These are phyloP conservation scores for Agelaius tricolor DNA, from an alignment of 2,113 vertebrate species.

Conservation along the genomic window DNA sequence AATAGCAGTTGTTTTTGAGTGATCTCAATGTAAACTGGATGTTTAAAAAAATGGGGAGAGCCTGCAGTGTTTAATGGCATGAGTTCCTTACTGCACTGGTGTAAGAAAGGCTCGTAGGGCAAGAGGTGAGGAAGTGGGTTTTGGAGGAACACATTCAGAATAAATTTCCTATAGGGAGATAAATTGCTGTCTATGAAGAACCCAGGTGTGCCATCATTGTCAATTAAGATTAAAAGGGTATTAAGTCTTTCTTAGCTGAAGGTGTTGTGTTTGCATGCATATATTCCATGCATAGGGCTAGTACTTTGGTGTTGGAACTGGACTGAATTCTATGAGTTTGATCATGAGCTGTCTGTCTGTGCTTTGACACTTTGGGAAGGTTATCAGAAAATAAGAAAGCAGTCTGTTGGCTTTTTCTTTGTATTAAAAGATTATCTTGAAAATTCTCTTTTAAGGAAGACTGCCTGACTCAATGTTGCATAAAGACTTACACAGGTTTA, in stretches of 20 bases:
- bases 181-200: not conserved
- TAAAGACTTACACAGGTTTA: not conserved
- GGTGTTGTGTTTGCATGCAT: not conserved
- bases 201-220: fast-evolving
- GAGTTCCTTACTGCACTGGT: not conserved
- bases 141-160: not conserved
- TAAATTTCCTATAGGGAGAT: not conserved
- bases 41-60: not conserved
- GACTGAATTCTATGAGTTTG: not conserved
- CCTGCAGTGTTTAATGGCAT: not conserved
- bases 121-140: not conserved
- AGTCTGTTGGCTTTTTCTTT: not conserved
- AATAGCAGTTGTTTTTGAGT: not conserved
- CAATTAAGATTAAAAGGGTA: not conserved
- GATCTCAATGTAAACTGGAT: not conserved
- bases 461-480: not conserved
- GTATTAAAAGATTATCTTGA: not conserved
- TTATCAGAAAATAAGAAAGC: not conserved
- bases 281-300: not conserved
- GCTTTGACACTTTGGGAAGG: not conserved
- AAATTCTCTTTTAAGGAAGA: not conserved
- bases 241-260: not conserved
- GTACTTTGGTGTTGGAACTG: not conserved
- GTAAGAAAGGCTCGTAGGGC: not conserved
- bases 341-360: not conserved